Base-by-base conservation (phyloP, 2,888 invertebrate genomes). In the Nemurella pictetii region DNA sequence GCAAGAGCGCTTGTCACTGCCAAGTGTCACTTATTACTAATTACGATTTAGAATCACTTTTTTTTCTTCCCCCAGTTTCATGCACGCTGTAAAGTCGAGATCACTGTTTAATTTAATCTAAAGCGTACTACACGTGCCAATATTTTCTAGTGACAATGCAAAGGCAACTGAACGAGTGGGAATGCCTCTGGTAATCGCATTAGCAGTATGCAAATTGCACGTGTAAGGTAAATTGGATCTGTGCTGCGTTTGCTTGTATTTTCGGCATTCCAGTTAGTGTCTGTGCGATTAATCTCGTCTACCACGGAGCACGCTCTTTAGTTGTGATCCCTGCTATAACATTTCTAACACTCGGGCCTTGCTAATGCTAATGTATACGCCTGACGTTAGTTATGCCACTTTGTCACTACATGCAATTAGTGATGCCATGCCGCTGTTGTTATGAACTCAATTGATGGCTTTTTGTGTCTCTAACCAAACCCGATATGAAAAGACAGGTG, bases 161-260 rank as follows among this genome's bases (percentile, higher is more conserved):
- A 55, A 55, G 55, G 55, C 15, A 25, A 25, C 28, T 26, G 75
- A 75, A 75, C 80, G 80, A 80, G 35, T 15, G n/a, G 25, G 26
- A 80, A 0, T n/a, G 35, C 36, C n/a, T 35, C 26, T 32, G 35
- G 25, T 80, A 80, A 80, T 80, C 80, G 80, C 80, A 80, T 80
- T 80, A 80, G 80, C 35, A 35, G 35, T 35, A 80, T 80, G 80
- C 80, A 80, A 80, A 80, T 80, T 35, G 80, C 80, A 80, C 30
- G 32, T 80, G 80, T 26, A 35, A 80, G 80, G 80, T 80, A 80
- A 80, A 80, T 80, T 80, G 80, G 32, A 80, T 80, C 80, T 30
- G 26, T 15, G 80, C 75, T 35, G 80, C 35, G 30, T 25, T 35
- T 35, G 32, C 80, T 80, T 80, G 80, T 80, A 35, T 80, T 80